phyloP scores from a whole-genome alignment of 2,888 invertebrate species.

The Callyntrura sp. region DNA sequence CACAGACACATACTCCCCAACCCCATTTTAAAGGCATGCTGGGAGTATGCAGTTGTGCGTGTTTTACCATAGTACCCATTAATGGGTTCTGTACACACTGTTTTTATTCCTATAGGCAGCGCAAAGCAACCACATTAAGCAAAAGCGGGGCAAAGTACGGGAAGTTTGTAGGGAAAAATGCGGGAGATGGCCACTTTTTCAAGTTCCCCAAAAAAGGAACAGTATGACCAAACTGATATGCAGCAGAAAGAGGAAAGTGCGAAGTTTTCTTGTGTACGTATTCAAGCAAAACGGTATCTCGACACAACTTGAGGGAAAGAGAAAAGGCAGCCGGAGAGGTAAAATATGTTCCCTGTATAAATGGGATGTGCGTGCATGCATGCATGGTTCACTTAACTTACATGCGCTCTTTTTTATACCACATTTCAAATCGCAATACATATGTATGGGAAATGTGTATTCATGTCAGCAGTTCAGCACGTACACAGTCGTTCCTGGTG shows the following conservation, averaged over 20 bases:
- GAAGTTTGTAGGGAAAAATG: not conserved
- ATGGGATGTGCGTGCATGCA: conserved; percentile 75
- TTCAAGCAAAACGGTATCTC: not conserved
- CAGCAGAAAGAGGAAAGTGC: not conserved
- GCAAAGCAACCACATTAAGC: conserved; percentile 1
- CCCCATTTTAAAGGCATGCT: not conserved
- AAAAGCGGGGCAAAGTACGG: conserved; percentile 10
- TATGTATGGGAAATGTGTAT: conserved; percentile 56
- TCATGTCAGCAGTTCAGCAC: conserved; percentile 71
- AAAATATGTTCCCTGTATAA: conserved; percentile 59
- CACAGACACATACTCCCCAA: no score
- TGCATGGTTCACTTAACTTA: conserved; percentile 67
- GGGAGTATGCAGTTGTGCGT: not conserved
- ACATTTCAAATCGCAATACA: conserved; percentile 60
- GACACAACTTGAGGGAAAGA: conserved; percentile 7
- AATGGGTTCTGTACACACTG: not conserved
- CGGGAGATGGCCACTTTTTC: conserved; percentile 57
- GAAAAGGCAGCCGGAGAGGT: conserved; percentile 34
- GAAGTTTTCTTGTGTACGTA: not conserved
- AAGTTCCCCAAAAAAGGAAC: conserved; percentile 9
- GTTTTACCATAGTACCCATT: not conserved
- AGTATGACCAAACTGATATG: conserved; percentile 2
- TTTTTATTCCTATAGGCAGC: not conserved
- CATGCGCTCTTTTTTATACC: conserved; percentile 65
- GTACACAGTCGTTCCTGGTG: conserved; percentile 55